Conservation (phyloP, 1,140 invertebrate genomes). For the Grapholita molesta region DNA sequence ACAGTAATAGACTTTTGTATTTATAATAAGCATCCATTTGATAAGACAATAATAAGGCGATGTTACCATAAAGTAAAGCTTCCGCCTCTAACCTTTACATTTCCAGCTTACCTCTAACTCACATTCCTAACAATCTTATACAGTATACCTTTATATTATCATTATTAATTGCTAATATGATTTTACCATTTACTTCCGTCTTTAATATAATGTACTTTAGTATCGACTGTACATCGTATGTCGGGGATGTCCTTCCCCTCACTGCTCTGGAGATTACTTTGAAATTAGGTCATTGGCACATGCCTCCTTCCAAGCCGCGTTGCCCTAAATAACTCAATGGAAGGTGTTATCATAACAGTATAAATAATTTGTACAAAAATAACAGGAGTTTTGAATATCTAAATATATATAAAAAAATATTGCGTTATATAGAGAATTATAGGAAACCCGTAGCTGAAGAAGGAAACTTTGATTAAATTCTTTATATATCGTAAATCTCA, state of each 20-base stretch:
- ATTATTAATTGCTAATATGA: neutral
- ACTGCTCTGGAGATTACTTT: neutral
- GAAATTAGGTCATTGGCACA: constrained; percentile 14
- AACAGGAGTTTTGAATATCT: no score
- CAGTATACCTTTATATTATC: constrained; percentile 21
- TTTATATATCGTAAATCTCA: no score
- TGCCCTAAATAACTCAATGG: neutral
- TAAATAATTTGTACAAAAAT: neutral
- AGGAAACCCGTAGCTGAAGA: no score
- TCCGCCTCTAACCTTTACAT: neutral
- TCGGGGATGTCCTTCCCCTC: neutral
- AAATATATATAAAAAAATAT: no score
- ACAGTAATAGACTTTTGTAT: constrained; percentile 6
- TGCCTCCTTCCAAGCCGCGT: neutral
- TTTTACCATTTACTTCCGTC: neutral
- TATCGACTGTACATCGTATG: neutral
- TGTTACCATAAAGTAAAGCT: constrained; percentile 9
- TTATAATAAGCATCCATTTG: constrained; percentile 12
- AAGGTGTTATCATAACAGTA: neutral
- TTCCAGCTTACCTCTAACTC: constrained; percentile 49
- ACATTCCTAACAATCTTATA: constrained; percentile 59
- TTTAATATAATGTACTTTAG: neutral
- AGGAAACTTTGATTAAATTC: no score
- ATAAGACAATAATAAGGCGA: constrained; percentile 11
- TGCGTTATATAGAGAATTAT: no score